A percentile compares a stretch with the other conserved stretches of the same genome.
Conservation (phyloP, 1,140 invertebrate species). For the Platyscapa corneri region DNA sequence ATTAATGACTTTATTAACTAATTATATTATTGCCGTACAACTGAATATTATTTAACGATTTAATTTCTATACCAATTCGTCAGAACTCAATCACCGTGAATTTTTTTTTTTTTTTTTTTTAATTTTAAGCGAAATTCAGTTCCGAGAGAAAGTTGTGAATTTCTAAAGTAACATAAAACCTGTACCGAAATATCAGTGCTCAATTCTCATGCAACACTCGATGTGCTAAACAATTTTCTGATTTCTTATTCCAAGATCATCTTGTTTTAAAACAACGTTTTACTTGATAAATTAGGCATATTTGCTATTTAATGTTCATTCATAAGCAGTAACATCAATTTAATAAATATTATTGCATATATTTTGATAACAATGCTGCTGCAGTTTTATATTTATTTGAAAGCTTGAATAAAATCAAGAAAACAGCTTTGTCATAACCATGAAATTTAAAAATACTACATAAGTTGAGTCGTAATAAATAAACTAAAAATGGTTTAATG, state of each 20-base stretch:
- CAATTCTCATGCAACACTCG: background rate
- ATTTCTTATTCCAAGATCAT: background rate
- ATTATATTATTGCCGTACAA: no score
- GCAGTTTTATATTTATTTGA: no score
- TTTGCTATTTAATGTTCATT: background rate
- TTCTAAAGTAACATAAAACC: background rate
- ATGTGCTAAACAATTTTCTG: background rate
- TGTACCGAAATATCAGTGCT: background rate
- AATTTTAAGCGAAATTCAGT: background rate
- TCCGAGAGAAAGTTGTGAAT: background rate
- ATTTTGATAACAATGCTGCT: background rate
- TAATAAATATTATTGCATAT: background rate
- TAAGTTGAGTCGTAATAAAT: background rate
- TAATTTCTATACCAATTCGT: no score
- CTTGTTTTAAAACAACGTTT: background rate
- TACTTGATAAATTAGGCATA: background rate
- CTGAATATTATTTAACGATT: no score
- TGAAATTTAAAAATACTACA: background rate
- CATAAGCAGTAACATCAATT: background rate
- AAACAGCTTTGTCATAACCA: background rate
- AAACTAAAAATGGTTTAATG: background rate
- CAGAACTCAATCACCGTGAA: no score
- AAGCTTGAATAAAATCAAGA: background rate
- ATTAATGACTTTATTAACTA: no score
- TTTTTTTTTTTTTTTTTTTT: no score